A percentile compares a stretch with the other conserved stretches of the same genome.
Evolutionary conservation across 1,140 invertebrate genomes (phyloP).

Genomic region (Nasonia vitripennis): DNA sequence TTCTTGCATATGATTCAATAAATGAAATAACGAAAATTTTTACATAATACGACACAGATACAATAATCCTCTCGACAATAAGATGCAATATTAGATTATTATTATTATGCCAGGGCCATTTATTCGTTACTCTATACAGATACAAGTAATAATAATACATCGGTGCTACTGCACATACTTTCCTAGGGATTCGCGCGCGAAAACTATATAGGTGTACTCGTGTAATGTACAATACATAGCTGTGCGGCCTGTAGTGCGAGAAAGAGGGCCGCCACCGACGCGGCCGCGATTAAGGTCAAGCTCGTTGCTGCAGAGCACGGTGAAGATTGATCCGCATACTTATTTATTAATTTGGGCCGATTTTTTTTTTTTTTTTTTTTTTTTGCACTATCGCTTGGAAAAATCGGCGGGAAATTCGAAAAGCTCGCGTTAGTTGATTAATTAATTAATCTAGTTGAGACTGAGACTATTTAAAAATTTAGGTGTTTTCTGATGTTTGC

Average conservation of each 20-base stretch:
- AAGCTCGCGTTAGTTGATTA: too few relatives aligned
- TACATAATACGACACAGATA: too few relatives aligned
- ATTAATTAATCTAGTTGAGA: too few relatives aligned
- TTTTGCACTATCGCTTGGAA: background rate
- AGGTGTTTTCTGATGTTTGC: too few relatives aligned
- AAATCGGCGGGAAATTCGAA: background rate
- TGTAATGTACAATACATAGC: background rate
- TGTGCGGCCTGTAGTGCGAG: background rate
- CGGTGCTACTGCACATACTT: background rate
- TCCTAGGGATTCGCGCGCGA: background rate
- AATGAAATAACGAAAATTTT: too few relatives aligned
- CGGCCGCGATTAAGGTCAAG: background rate
- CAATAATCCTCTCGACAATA: background rate
- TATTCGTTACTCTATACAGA: background rate
- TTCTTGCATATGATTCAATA: too few relatives aligned
- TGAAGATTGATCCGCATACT: background rate
- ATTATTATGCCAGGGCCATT: constrained; percentile 50
- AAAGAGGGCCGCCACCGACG: background rate
- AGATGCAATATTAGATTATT: constrained; percentile 37
- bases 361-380: background rate
- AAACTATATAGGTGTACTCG: background rate
- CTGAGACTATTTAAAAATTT: too few relatives aligned
- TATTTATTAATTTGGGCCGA: background rate
- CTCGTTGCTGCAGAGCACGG: background rate
- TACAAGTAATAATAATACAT: background rate